Base-by-base conservation (phyloP, 2,113 vertebrate genomes). In the Trinectes maculatus region DNA sequence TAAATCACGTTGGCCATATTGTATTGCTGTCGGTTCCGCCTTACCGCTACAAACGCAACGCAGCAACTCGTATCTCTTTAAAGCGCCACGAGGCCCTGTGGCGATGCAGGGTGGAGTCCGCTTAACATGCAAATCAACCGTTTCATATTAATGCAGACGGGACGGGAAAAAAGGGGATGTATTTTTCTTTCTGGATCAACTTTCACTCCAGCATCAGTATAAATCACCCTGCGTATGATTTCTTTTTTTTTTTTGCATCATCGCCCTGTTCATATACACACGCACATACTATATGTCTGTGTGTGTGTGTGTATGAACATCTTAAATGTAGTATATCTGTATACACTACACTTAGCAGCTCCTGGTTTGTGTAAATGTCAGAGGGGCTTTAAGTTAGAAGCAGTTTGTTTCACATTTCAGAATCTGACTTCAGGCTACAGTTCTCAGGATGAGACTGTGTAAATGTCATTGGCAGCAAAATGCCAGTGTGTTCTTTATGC, bases 401-500 rank as follows among this genome's bases (percentile, higher is more conserved):
- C 61, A 39, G 67, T 82, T 84, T 74, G 76, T 79, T 80, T 36
- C 80, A 80, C 73, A 74, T 85, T 84, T 80, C 25, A 31, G 64
- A 79, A 53, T 40, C 36, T 54, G 25, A 73, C 72, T 85, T 34
- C 16, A 36, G 77, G 85, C 69, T 49, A 56, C n/a, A 53, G 67
- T 79, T 82, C 49, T 26, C 29, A 5, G 40, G 76, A 80, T 54
- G 37, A 58, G 70, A 64, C 56, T 3, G 26, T 63, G 33, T 71
- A 83, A 86, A 85, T 89, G 84, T 80, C 85, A 79, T 71, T 78
- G 54, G 37, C 56, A 82, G 72, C 52, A 31, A 87, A 87, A 89
- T 87, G 83, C 58, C 87, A 87, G 11, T 4, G 59, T 73, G 69
- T 69, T 68, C 53, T 79, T 78, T 69, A 77, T 18, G 60, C 33